Base-by-base conservation (phyloP, 1,140 invertebrate genomes). In the Drosophila sp. region DNA sequence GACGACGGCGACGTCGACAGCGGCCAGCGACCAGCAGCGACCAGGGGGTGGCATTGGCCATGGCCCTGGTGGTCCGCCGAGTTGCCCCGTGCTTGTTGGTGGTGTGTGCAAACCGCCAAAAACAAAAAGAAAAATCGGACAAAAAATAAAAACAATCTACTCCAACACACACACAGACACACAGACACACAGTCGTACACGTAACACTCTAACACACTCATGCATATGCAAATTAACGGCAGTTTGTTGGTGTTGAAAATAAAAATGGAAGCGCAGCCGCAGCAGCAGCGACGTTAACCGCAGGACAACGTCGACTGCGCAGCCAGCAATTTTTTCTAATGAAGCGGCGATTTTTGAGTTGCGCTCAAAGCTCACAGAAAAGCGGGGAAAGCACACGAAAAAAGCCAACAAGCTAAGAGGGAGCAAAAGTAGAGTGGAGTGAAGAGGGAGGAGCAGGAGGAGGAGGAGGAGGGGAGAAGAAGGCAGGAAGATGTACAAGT, bases 211-310 rank as follows among this genome's bases (percentile, higher is more conserved):
- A 45, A 70, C 34, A 72, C 69, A 62, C 72, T 29, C 54, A 45
- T 58, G 71, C 77, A 72, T 72, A 81, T 87, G 81, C 81, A 86
- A 86, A 86, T 86, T 87, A 86, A 86, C 76, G 71, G 61, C 62
- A 76, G 74, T 78, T 74, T 72, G 70, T 66, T 66, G 64, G 16
- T 61, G 48, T 70, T 62, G 65, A 32, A 62, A 87, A 87, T 87
- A 87, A 87, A 87, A 87, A 87, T 87, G 83, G 84, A 89, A 80
- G 72, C 66, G 64, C 72, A 69, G 84, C 76, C 16, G 40, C 57
- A 54, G 27, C 76, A 27, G 40, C 57, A 54, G 63, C 71, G 58
- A 53, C 46, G 56, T 29, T 41, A 63, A 67, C 70, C 57, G 66
- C 64, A 74, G 64, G 36, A 43, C 59, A 43, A 21, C 25, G 67